A percentile compares a stretch with the other conserved stretches of the same genome.
Conservation (phyloP, 2,888 invertebrate genomes). For the Physocephala rufipes region DNA sequence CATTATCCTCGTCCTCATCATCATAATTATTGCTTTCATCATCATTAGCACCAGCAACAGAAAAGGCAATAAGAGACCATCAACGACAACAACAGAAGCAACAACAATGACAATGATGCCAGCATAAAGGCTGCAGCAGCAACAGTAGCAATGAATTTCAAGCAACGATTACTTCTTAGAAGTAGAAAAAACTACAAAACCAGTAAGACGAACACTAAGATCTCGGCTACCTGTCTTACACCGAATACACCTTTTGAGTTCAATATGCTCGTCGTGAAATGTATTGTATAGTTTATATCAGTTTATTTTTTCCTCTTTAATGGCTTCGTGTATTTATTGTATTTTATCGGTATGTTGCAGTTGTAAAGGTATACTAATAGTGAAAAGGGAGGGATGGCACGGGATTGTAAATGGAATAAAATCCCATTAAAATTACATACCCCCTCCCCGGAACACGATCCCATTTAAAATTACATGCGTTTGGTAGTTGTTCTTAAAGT, state of each 20-base stretch:
- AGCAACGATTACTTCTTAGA: background rate
- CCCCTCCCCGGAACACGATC: background rate
- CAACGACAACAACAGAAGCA: too few species aligned
- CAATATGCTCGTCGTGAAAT: conserved; percentile 10
- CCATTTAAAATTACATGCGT: conserved; percentile 30
- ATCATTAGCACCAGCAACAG: conserved; percentile 14
- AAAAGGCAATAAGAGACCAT: conserved; percentile 8
- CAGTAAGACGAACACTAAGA: background rate
- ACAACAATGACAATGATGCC: too few species aligned
- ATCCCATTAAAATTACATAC: background rate
- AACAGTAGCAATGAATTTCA: background rate
- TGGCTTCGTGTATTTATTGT: conserved; percentile 23
- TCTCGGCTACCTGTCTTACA: conserved; percentile 37
- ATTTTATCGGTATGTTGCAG: conserved; percentile 20
- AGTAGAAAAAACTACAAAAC: background rate
- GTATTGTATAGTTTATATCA: conserved; percentile 18
- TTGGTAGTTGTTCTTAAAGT: conserved; percentile 18
- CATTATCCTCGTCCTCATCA: background rate
- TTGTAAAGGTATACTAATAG: conserved; percentile 13
- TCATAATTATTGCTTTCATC: background rate
- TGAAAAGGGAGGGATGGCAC: background rate
- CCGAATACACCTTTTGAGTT: conserved; percentile 28
- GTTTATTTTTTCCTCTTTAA: conserved; percentile 13
- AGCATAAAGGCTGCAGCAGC: too few species aligned
- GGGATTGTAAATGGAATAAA: background rate